phyloP scores from a whole-genome alignment of 2,888 invertebrate genomes.

The Orthonevra nobilis region DNA sequence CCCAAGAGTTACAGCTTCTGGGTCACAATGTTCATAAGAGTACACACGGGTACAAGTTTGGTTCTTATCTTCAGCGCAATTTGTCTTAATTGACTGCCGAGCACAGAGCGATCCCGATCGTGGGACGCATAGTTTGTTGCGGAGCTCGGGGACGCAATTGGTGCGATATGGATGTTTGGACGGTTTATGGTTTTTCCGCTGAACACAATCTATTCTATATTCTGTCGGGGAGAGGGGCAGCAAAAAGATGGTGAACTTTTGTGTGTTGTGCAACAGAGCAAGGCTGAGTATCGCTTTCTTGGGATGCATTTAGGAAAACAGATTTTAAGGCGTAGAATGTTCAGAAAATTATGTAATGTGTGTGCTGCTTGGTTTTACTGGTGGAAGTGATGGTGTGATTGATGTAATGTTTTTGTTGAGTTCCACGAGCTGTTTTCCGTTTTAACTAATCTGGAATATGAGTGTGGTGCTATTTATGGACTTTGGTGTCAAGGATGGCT shows the following conservation, averaged over 20 bases:
- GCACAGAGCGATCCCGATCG: background rate
- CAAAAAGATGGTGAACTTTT: conserved; percentile 37
- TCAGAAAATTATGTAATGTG: no score
- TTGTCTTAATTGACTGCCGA: conserved; percentile 63
- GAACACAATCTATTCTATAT: conserved; percentile 43
- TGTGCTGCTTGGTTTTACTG: no score
- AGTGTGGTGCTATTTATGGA: no score
- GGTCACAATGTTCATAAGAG: no score
- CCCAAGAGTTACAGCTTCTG: conserved; percentile 49
- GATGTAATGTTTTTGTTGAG: no score
- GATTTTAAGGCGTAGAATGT: background rate
- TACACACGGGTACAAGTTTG: conserved; percentile 57
- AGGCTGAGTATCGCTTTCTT: conserved; percentile 14
- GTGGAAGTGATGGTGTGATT: no score
- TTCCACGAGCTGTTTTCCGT: no score
- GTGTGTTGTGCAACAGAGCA: conserved; percentile 16
- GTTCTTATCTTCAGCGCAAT: conserved; percentile 63
- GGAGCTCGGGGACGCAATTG: conserved; percentile 33
- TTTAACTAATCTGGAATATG: no score
- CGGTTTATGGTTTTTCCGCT: conserved; percentile 48
- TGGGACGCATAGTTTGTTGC: background rate
- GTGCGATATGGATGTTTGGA: conserved; percentile 49
- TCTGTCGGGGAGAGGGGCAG: no score
- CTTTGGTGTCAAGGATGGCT: no score
- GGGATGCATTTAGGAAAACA: conserved; percentile 6